phyloP scores from a whole-genome alignment of 2,113 vertebrate species.

The Ageneiosus marmoratus region DNA sequence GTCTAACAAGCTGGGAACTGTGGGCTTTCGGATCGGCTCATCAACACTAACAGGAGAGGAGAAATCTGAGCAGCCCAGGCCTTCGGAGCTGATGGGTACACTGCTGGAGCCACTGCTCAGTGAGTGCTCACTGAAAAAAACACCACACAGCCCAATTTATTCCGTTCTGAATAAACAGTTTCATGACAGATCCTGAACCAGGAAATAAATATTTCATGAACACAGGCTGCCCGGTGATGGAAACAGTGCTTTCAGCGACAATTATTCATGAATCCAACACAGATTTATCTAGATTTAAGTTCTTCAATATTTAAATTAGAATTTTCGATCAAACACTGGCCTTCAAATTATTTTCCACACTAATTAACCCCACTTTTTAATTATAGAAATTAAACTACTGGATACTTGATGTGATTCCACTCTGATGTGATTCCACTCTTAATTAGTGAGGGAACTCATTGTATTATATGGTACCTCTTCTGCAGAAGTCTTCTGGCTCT shows the following conservation, averaged over 20 bases:
- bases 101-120: slow-evolving; percentile 60
- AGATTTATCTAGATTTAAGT: no score
- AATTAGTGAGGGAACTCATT: not conserved
- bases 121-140: slow-evolving; percentile 67
- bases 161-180: not conserved
- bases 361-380: not conserved
- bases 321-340: not conserved
- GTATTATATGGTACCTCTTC: slow-evolving; percentile 69
- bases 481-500: slow-evolving; percentile 75
- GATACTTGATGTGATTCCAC: not conserved
- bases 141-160: not conserved
- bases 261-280: not conserved
- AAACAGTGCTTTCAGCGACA: not conserved
- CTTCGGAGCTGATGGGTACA: slow-evolving; percentile 71
- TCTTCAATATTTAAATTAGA: not conserved
- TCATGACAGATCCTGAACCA: not conserved
- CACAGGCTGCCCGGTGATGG: not conserved
- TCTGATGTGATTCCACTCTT: not conserved
- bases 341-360: not conserved
- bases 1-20: slow-evolving; percentile 50
- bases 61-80: slow-evolving; percentile 65
- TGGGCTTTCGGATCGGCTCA: slow-evolving; percentile 57
- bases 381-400: not conserved
- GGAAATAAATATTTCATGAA: not conserved
- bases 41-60: slow-evolving; percentile 64